These are phyloP conservation scores for Pseudococcus viburni DNA, from an alignment of 2,888 invertebrate species.

Conservation along the genomic window DNA sequence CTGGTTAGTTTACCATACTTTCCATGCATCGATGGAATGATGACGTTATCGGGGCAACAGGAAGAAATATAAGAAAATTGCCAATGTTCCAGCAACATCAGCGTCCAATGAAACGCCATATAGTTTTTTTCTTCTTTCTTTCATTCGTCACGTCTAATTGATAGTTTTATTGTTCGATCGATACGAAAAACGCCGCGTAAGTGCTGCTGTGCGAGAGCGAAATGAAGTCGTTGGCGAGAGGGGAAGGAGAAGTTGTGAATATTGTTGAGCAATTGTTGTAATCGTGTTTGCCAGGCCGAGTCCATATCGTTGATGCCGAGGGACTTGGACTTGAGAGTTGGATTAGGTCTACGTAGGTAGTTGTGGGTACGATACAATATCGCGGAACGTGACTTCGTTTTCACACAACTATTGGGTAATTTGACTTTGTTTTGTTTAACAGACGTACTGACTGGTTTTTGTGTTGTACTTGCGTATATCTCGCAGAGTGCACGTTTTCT, in stretches of 20 bases:
- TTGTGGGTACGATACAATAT: background rate
- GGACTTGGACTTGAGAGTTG: background rate
- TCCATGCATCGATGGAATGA: background rate
- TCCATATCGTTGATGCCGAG: background rate
- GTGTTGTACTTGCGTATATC: background rate
- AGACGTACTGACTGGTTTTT: background rate
- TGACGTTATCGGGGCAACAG: background rate
- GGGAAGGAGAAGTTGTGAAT: slow-evolving; percentile 5
- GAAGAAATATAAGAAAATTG: background rate
- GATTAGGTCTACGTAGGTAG: background rate
- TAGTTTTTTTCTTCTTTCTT: background rate
- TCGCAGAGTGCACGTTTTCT: background rate
- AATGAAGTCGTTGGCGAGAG: background rate
- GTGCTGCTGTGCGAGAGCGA: background rate
- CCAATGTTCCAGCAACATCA: background rate
- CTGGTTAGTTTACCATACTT: too few relatives aligned
- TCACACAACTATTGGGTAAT: slow-evolving; percentile 8
- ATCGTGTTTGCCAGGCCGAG: background rate
- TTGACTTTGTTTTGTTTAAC: background rate
- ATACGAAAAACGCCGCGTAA: background rate
- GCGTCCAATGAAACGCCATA: background rate
- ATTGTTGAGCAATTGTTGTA: slow-evolving; percentile 1
- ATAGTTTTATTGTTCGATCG: slow-evolving; percentile 8
- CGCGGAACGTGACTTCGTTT: background rate
- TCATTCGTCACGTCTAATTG: slow-evolving; percentile 31